These are phyloP conservation scores for Myrmecobius fasciatus DNA, from an alignment of 2,113 vertebrate species.

Conservation along the genomic window DNA sequence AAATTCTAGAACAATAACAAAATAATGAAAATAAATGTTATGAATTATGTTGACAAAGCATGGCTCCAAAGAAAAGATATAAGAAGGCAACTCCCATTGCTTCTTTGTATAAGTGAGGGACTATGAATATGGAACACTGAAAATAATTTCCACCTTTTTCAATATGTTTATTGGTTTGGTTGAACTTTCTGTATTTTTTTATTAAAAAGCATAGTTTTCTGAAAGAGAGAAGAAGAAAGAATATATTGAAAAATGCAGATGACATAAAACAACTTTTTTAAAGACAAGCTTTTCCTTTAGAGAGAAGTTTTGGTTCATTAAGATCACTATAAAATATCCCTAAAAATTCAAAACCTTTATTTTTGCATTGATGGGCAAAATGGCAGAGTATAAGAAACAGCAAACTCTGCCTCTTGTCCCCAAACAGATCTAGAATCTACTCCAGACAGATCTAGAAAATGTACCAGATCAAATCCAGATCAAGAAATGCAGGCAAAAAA, in stretches of 20 bases:
- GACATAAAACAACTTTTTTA: background rate
- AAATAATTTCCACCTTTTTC: background rate
- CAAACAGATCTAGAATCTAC: too few relatives aligned
- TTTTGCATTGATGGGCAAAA: background rate
- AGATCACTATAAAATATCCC: background rate
- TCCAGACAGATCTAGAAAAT: too few relatives aligned
- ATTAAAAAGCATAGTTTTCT: background rate
- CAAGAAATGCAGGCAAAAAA: too few relatives aligned
- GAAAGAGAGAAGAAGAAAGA: background rate
- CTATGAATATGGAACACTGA: background rate
- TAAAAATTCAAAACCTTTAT: background rate
- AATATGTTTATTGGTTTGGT: background rate
- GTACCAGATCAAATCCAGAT: too few relatives aligned
- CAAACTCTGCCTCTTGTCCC: too few relatives aligned
- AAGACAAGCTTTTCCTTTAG: background rate
- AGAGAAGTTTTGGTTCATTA: background rate
- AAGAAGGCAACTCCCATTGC: background rate
- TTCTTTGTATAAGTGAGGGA: too few relatives aligned
- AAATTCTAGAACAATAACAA: background rate
- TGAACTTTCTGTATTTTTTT: background rate
- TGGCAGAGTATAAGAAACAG: too few relatives aligned
- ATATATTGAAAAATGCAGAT: background rate
- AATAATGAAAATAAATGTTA: background rate
- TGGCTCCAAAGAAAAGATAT: background rate
- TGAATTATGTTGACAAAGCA: background rate